These are phyloP conservation scores for Phoeniculus purpureus DNA, from an alignment of 2,797 vertebrate species.

Conservation along the genomic window DNA sequence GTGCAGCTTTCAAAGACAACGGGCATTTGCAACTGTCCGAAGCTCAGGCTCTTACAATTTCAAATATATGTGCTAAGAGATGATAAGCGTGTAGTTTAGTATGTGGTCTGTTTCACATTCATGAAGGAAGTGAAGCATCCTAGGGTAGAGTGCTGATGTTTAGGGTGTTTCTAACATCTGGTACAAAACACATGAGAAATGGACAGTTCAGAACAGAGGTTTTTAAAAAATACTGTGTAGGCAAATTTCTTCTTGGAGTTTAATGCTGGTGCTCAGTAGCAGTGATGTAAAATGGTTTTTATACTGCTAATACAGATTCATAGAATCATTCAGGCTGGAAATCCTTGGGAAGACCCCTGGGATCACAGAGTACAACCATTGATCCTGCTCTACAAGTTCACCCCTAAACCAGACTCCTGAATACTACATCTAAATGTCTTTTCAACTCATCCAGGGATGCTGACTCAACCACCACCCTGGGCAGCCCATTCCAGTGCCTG, in stretches of 20 bases:
- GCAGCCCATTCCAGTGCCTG: no score
- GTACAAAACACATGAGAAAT: not conserved
- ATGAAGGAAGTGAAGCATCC: not conserved
- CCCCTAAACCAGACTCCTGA: no score
- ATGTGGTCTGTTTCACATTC: not conserved
- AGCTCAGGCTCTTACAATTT: not conserved
- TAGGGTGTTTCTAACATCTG: not conserved
- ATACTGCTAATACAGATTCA: not conserved
- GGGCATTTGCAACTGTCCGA: not conserved
- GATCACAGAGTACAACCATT: no score
- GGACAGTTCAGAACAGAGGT: not conserved
- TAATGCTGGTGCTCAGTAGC: not conserved
- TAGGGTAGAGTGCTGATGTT: not conserved
- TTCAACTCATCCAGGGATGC: no score
- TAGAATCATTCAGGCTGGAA: no score
- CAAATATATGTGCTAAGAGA: not conserved
- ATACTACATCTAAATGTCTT: no score
- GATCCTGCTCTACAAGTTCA: no score
- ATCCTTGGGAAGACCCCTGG: no score
- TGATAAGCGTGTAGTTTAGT: not conserved
- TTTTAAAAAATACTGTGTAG: not conserved
- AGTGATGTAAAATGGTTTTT: not conserved
- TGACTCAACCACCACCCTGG: no score
- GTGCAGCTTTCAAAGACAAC: not conserved
- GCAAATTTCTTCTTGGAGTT: not conserved